These are phyloP conservation scores for Alsophila aescularia DNA, from an alignment of 2,888 invertebrate species.

Conservation along the genomic window DNA sequence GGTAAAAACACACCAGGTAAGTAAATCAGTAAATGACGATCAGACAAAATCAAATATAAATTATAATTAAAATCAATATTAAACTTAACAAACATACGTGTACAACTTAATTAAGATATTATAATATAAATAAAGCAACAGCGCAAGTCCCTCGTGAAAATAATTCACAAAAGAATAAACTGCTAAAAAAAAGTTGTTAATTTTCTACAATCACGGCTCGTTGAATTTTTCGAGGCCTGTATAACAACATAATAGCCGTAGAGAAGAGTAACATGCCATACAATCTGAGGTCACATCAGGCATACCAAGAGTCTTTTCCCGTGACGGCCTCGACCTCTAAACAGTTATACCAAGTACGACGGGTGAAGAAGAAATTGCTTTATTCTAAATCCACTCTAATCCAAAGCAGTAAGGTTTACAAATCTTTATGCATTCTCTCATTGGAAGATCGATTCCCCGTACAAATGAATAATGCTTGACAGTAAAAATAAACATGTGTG, in stretches of 20 bases:
- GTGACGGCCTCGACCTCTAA: conserved; percentile 72
- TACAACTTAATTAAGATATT: too few relatives aligned
- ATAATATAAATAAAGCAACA: too few relatives aligned
- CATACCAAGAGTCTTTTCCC: conserved; percentile 74
- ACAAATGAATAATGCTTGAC: conserved; percentile 60
- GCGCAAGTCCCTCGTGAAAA: too few relatives aligned
- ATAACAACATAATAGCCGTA: conserved; percentile 40
- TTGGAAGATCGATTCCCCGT: conserved; percentile 57
- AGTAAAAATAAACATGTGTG: conserved; percentile 41
- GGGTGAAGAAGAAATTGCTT: conserved; percentile 4
- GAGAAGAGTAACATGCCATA: conserved; percentile 48
- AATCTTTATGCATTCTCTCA: neutral
- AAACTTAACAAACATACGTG: too few relatives aligned
- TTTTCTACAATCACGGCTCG: conserved; percentile 23
- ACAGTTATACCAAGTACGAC: conserved; percentile 49
- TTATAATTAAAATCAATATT: too few relatives aligned
- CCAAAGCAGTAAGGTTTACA: conserved; percentile 8
- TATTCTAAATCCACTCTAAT: neutral
- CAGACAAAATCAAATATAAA: too few relatives aligned
- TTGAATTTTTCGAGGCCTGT: conserved; percentile 26
- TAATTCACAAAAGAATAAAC: conserved; percentile 11
- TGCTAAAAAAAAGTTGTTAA: conserved; percentile 18
- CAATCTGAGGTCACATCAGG: conserved; percentile 51
- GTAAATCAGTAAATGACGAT: too few relatives aligned
- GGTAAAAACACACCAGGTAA: too few relatives aligned